Evolutionary conservation across 2,797 vertebrate genomes (phyloP), one percentile per base, ranked within the genome.

Genomic region (Falco novaeseelandiae): DNA sequence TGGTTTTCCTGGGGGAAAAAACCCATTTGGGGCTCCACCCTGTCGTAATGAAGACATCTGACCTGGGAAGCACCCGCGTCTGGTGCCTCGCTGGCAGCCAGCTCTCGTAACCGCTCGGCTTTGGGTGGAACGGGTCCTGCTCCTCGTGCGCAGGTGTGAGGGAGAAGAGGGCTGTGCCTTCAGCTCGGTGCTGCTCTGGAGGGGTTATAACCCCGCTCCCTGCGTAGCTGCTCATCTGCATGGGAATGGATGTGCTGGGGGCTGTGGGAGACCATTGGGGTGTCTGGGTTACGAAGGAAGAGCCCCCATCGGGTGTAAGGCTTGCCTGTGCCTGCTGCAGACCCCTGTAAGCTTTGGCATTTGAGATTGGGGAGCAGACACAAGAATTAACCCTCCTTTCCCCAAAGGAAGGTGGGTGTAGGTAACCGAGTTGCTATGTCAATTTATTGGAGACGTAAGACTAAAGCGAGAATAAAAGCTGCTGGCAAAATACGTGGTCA

Each of bases 381-480:
- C 22, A 10, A 62, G 66, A 46, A 40, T 29, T 32, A 63, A 79
- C 51, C 7, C 73, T 61, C 57, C 17, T 58, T 65, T 83, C 59
- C 67, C 48, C 51, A 7, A 10, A 25, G 26, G 30, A 29, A 57
- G 17, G 18, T 26, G 21, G 10, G 17, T 19, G 58, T 30, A 74
- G 34, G 46, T 57, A 20, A 10, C 18, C 59, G 87, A 89, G 86
- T 73, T 2, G 65, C 80, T 95, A 18, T 52, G 80, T 63, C 52
- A 27, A 15, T 98, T 97, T 98, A 98, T 98, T 98, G 93, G 79
- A 96, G 95, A 94, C 80, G 86, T 9, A 72, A 87, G 87, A 62
- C 62, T 67, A 73, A 65, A 94, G 52, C 82, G 65, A 89, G 85
- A 84, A 79, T 65, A 67, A 55, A 97, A 79, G 70, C 84, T 32